Evolutionary conservation across 2,797 vertebrate genomes (phyloP).

Genomic region (Lithobates pipiens): DNA sequence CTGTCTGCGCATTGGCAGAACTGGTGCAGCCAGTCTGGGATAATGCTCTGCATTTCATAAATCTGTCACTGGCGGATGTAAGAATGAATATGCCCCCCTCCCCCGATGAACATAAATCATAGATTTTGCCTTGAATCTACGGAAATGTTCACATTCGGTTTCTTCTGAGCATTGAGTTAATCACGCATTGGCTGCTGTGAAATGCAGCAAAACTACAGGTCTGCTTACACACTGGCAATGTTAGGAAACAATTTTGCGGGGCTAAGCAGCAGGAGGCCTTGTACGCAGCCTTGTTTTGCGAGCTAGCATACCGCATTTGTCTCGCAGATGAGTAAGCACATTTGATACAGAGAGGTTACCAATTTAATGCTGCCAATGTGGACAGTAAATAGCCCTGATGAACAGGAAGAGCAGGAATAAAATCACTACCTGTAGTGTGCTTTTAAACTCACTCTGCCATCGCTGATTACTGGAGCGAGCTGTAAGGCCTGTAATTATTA

Average conservation of each 20-base stretch:
- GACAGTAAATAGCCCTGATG: conserved; percentile 53
- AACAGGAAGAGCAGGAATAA: conserved; percentile 35
- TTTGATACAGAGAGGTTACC: conserved; percentile 28
- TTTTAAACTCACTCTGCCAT: conserved; percentile 52
- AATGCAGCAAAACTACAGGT: conserved; percentile 15
- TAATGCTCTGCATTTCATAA: conserved; percentile 2
- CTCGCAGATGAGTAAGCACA: conserved; percentile 30
- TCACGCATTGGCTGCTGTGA: background rate
- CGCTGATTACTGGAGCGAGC: conserved; percentile 30
- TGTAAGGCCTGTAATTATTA: conserved; percentile 53
- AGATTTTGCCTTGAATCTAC: background rate
- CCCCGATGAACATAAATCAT: background rate
- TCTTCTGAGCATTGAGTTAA: background rate
- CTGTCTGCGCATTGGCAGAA: background rate
- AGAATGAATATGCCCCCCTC: background rate
- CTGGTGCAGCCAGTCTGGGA: background rate
- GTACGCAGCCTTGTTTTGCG: background rate
- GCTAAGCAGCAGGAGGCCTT: background rate
- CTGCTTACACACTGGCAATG: background rate
- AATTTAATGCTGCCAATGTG: conserved; percentile 49
- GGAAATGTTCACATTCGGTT: background rate
- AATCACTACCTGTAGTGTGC: conserved; percentile 38
- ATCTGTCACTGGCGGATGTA: conserved; percentile 1
- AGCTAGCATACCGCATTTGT: conserved; percentile 7
- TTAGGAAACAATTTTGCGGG: background rate